These are phyloP conservation scores for Xenopus laevis DNA, from an alignment of 2,113 vertebrate genomes.

Conservation along the genomic window DNA sequence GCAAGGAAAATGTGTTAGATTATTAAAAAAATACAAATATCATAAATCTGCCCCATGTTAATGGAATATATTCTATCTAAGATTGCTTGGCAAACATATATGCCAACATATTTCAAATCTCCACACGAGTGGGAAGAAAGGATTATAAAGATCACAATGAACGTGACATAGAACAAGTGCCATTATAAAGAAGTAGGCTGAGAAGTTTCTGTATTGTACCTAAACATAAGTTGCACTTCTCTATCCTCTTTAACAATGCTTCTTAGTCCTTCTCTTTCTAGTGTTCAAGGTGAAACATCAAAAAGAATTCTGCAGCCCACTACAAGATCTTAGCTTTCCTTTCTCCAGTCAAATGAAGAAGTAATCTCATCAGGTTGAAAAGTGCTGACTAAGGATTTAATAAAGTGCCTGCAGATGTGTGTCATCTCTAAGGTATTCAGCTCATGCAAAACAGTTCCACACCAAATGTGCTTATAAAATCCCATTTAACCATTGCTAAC, in stretches of 20 bases:
- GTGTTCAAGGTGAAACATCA: conserved; percentile 76
- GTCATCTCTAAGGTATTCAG: conserved; percentile 88
- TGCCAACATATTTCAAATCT: no score
- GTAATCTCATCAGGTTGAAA: conserved; percentile 88
- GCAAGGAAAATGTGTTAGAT: no score
- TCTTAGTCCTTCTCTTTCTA: conserved; percentile 53
- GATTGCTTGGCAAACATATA: no score
- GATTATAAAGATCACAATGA: no score
- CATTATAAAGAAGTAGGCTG: no score
- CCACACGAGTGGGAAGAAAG: no score
- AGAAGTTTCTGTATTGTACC: no score
- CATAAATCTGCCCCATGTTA: no score
- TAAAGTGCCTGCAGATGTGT: conserved; percentile 90
- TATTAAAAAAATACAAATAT: no score
- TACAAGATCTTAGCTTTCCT: conserved; percentile 73
- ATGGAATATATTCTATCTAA: no score
- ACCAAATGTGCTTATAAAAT: conserved; percentile 72
- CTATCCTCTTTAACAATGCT: conserved; percentile 49
- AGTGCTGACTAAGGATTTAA: conserved; percentile 88
- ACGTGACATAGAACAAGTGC: no score
- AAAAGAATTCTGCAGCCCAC: conserved; percentile 71
- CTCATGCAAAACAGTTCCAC: conserved; percentile 86
- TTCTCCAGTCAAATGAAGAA: conserved; percentile 84
- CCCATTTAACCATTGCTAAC: conserved; percentile 75
- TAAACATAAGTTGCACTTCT: conserved; percentile 16